Percentiles rank a stretch among this genome's conserved stretches.
These are phyloP conservation scores for Phyllostomus discolor DNA, from an alignment of 2,113 vertebrate genomes.

Conservation along the genomic window DNA sequence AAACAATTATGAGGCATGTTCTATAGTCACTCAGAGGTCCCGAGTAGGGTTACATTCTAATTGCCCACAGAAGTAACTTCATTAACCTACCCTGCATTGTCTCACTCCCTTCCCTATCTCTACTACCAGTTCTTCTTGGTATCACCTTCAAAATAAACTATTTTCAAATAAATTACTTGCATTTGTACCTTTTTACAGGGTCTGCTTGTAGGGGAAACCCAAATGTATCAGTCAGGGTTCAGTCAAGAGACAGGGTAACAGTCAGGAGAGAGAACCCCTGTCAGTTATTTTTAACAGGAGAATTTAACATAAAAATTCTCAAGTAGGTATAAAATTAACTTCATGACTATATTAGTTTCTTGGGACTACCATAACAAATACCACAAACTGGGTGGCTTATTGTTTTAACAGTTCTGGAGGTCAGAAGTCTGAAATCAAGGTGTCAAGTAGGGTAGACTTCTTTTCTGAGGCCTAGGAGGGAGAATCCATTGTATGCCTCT, in stretches of 20 bases:
- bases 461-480: background rate
- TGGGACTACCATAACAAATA: background rate
- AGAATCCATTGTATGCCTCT: background rate
- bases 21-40: background rate
- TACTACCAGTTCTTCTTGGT: background rate
- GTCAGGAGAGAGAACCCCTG: background rate
- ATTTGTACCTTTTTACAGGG: background rate
- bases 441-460: background rate
- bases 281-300: background rate
- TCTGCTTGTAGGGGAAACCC: background rate
- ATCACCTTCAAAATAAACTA: conserved; percentile 10
- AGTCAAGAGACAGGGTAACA: background rate
- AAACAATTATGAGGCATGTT: background rate
- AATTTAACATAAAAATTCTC: background rate
- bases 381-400: background rate
- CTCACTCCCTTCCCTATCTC: background rate
- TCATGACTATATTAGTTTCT: background rate
- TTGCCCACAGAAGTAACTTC: background rate
- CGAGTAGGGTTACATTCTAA: background rate
- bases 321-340: background rate
- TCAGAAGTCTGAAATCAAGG: background rate
- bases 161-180: background rate
- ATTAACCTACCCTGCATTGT: background rate
- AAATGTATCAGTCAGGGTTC: background rate
- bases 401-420: background rate